Conservation (phyloP, 2,113 vertebrate genomes). For the Onychostruthus taczanowskii region DNA sequence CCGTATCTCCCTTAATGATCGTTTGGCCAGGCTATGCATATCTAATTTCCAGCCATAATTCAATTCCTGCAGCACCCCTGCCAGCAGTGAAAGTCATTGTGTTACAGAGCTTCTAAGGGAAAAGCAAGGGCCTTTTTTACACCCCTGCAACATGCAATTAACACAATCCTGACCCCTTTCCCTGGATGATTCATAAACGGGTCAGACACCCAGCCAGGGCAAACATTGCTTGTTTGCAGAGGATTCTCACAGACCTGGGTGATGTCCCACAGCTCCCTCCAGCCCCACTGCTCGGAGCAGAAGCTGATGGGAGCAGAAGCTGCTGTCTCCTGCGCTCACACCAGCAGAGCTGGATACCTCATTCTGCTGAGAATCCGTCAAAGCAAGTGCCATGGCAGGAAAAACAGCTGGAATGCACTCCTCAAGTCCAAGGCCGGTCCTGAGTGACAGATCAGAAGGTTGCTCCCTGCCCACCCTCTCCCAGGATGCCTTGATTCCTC, state of each 20-base stretch:
- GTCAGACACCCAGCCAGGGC: background rate
- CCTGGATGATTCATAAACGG: background rate
- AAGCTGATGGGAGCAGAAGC: background rate
- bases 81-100: slow-evolving; percentile 44
- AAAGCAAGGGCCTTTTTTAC: slow-evolving; percentile 11
- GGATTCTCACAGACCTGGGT: background rate
- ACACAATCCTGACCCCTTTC: background rate
- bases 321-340: background rate
- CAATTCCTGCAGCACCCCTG: slow-evolving; percentile 50
- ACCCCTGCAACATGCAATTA: background rate
- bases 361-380: background rate
- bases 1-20: slow-evolving; percentile 51
- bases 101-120: background rate
- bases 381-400: background rate
- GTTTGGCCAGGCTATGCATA: slow-evolving; percentile 51
- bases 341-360: background rate
- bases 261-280: background rate
- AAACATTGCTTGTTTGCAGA: background rate
- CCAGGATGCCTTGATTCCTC: background rate
- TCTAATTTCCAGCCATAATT: slow-evolving; percentile 62
- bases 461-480: background rate
- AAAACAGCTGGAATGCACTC: background rate
- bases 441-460: background rate
- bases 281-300: background rate
- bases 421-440: background rate